Evolutionary conservation across 1,140 invertebrate genomes (phyloP).

Genomic region (Cecropterus lyciades): DNA sequence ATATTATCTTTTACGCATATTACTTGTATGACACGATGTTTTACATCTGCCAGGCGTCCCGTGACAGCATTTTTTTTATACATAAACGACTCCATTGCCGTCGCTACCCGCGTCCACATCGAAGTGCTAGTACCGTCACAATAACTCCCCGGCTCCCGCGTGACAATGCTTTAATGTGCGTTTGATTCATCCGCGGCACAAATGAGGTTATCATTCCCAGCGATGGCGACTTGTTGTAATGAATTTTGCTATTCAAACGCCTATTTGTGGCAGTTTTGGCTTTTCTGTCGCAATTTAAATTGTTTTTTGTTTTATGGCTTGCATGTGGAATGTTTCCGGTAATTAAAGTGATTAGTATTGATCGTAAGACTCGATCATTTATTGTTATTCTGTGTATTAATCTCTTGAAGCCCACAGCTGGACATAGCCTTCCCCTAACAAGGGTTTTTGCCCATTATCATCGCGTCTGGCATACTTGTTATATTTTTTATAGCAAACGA

Average conservation of each 20-base stretch:
- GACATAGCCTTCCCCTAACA: no score
- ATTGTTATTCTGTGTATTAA: no score
- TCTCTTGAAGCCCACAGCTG: no score
- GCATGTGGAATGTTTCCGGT: neutral
- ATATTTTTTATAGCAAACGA: no score
- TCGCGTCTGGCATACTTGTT: no score
- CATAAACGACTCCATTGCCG: conserved; percentile 39
- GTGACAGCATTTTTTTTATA: no score
- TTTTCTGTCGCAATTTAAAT: conserved; percentile 4
- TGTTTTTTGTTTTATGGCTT: conserved; percentile 32
- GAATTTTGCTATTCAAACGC: conserved; percentile 60
- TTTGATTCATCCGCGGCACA: conserved; percentile 79
- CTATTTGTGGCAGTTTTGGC: conserved; percentile 4
- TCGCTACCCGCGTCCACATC: conserved; percentile 43
- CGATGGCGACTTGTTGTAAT: conserved; percentile 62
- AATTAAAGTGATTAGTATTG: no score
- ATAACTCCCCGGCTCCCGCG: conserved; percentile 75
- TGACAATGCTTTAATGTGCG: conserved; percentile 80
- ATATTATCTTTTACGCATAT: no score
- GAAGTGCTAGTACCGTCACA: conserved; percentile 76
- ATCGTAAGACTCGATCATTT: no score
- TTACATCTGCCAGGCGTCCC: no score
- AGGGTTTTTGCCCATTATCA: no score
- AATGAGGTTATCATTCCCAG: conserved; percentile 82
- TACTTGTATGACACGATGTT: no score